Conservation (phyloP, 2,113 vertebrate species). For the Nettapus auritus region DNA sequence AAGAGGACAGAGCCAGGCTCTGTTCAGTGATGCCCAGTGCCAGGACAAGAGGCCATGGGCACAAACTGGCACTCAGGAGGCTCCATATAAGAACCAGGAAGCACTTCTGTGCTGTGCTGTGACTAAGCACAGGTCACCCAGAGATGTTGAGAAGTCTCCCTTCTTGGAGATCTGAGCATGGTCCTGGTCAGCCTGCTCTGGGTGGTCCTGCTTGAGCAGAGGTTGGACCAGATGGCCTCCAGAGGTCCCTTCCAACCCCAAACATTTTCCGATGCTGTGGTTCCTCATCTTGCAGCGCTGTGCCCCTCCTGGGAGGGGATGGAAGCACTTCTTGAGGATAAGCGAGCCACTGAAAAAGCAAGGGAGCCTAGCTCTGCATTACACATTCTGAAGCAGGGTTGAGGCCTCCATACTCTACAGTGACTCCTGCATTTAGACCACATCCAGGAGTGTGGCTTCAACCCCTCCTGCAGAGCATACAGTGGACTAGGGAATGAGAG, state of each 20-base stretch:
- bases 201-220: not conserved
- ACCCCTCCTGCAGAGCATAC: not conserved
- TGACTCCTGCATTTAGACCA: not conserved
- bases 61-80: not conserved
- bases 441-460: not conserved
- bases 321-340: not conserved
- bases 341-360: not conserved
- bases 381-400: not conserved
- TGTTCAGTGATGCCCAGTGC: not conserved
- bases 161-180: rapidly evolving
- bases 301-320: not conserved
- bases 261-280: not conserved
- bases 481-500: not conserved
- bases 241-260: not conserved
- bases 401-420: not conserved
- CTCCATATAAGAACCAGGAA: not conserved
- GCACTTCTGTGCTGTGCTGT: not conserved
- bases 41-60: not conserved
- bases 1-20: not conserved
- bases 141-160: not conserved
- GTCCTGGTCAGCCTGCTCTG: not conserved
- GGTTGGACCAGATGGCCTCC: not conserved
- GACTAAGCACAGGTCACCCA: not conserved
- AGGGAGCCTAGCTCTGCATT: not conserved
- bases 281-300: not conserved